Conservation (phyloP, 2,888 invertebrate genomes). For the Baccha elongata region DNA sequence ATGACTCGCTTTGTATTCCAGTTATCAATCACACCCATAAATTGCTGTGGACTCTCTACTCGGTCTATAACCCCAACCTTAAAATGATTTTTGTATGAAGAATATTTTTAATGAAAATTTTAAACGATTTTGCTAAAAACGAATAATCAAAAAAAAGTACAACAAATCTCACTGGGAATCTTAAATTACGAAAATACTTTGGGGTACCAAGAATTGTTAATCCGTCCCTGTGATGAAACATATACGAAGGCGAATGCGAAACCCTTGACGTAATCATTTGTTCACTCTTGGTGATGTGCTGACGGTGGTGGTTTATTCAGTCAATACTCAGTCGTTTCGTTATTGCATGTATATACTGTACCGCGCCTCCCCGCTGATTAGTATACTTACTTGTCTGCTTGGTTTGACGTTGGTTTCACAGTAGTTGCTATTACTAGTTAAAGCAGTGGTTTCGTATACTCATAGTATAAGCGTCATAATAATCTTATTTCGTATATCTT, state of each 20-base stretch:
- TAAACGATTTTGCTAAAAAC: too few species aligned
- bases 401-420: conserved; percentile 56
- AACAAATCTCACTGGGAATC: too few species aligned
- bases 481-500: too few species aligned
- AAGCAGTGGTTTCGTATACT: conserved; percentile 46
- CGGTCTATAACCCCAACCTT: too few species aligned
- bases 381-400: conserved; percentile 44
- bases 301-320: conserved; percentile 59
- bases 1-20: too few species aligned
- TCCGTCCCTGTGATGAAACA: conserved; percentile 1
- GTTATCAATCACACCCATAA: too few species aligned
- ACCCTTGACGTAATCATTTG: conserved; percentile 71
- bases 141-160: too few species aligned
- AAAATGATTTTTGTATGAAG: too few species aligned
- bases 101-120: too few species aligned
- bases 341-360: conserved; percentile 47
- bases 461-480: conserved; percentile 40
- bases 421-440: not conserved
- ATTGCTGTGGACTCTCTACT: too few species aligned
- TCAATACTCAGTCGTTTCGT: conserved; percentile 47
- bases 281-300: conserved; percentile 67
- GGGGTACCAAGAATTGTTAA: not conserved
- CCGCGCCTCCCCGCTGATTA: conserved; percentile 51
- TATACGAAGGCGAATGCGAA: conserved; percentile 55
- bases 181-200: too few species aligned